Conservation (phyloP, 2,888 invertebrate species). For the Beris chalybata region DNA sequence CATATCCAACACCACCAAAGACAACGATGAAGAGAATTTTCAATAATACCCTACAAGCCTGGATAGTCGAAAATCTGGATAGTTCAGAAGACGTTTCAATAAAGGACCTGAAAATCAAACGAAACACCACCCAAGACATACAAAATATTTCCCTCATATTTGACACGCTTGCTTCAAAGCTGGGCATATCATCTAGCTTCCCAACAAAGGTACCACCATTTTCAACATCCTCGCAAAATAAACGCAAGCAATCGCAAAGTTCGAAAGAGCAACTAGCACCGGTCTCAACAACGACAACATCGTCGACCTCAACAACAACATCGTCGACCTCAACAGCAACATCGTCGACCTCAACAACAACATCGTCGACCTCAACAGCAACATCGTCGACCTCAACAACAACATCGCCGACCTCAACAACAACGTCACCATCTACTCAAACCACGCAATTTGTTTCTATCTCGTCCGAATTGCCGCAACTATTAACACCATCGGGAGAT, state of each 20-base stretch:
- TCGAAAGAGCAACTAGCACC: conserved; percentile 29
- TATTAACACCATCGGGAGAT: conserved; percentile 22
- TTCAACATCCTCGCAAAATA: conserved; percentile 49
- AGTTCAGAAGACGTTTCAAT: conserved; percentile 48
- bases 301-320: no score
- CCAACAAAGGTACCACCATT: conserved; percentile 52
- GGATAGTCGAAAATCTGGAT: conserved; percentile 61
- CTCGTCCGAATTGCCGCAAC: background rate
- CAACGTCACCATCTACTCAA: background rate
- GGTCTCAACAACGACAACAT: conserved; percentile 27
- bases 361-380: background rate
- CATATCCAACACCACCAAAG: conserved; percentile 39
- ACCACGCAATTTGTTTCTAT: background rate
- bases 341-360: background rate
- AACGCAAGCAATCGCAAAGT: conserved; percentile 47
- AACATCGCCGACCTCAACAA: background rate
- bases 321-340: conserved; percentile 23
- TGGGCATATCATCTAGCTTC: conserved; percentile 54
- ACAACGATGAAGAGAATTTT: conserved; percentile 60
- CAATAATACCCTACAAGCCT: conserved; percentile 66
- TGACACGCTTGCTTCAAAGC: conserved; percentile 63
- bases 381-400: background rate
- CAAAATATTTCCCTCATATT: conserved; percentile 68
- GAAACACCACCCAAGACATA: conserved; percentile 56
- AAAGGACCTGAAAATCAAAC: conserved; percentile 49